Evolutionary conservation across 2,797 vertebrate species (phyloP).

Genomic region (Cygnus olor): DNA sequence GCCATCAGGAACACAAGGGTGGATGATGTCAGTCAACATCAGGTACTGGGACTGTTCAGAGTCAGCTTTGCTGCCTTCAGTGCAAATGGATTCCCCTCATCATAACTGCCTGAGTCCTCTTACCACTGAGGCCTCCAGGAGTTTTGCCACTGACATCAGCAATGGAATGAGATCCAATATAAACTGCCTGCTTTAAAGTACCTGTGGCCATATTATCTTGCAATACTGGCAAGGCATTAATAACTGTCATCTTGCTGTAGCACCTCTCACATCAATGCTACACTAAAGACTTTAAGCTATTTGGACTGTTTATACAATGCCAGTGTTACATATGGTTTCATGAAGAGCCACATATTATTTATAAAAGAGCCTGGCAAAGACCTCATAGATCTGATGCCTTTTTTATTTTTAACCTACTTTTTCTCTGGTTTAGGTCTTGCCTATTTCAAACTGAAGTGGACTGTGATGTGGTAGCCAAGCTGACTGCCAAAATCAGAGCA

Average conservation of each 20-base stretch:
- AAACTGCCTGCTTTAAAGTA: background rate
- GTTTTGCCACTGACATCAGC: background rate
- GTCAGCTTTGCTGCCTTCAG: background rate
- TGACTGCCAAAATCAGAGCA: background rate
- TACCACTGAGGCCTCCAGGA: background rate
- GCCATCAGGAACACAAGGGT: background rate
- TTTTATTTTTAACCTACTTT: background rate
- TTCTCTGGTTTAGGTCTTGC: background rate
- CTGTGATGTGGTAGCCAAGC: background rate
- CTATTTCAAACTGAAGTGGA: background rate
- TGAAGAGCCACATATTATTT: background rate
- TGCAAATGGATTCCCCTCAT: background rate
- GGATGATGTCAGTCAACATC: background rate
- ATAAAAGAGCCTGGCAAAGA: background rate
- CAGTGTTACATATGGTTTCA: background rate
- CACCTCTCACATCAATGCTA: background rate
- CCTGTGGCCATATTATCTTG: background rate
- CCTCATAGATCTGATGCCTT: background rate
- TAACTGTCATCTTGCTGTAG: background rate
- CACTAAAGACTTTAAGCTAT: background rate
- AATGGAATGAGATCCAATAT: background rate
- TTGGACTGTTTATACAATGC: background rate
- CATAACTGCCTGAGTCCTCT: background rate
- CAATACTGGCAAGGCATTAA: background rate
- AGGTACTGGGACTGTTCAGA: background rate